Conservation (phyloP, 1,140 invertebrate species). For the Heterodera schachtii region DNA sequence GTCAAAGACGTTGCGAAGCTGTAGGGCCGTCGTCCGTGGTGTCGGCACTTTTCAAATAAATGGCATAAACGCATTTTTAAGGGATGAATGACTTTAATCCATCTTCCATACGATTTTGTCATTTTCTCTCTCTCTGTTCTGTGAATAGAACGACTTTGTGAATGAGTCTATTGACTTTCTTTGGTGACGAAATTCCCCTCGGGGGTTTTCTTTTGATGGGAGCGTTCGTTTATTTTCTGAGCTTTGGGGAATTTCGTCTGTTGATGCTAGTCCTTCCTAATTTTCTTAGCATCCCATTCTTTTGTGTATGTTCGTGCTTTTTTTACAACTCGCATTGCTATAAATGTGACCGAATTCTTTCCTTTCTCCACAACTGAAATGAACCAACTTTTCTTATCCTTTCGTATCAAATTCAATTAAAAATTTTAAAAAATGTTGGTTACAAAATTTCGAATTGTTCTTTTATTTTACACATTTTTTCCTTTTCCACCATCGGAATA, state of each 20-base stretch:
- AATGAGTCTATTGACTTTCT: neutral
- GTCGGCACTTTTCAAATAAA: neutral
- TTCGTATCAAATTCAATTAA: neutral
- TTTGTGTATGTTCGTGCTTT: neutral
- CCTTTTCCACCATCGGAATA: neutral
- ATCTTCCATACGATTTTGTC: neutral
- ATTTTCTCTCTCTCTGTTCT: neutral
- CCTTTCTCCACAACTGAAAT: neutral
- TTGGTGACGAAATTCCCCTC: neutral
- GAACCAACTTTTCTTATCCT: neutral
- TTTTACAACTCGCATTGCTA: neutral
- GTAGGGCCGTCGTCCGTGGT: neutral
- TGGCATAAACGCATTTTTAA: neutral
- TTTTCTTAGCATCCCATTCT: neutral
- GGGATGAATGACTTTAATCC: neutral
- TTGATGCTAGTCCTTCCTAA: neutral
- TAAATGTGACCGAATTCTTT: neutral
- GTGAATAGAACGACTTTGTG: neutral
- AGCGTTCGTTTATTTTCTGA: neutral
- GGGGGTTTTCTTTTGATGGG: neutral
- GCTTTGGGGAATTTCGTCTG: neutral
- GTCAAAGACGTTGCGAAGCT: neutral
- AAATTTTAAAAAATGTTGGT: neutral
- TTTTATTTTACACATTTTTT: neutral
- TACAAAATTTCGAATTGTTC: neutral